A percentile compares a stretch with the other conserved stretches of the same genome.
These are phyloP conservation scores for Drymonia ruficornis DNA, from an alignment of 2,888 invertebrate species.

Conservation along the genomic window DNA sequence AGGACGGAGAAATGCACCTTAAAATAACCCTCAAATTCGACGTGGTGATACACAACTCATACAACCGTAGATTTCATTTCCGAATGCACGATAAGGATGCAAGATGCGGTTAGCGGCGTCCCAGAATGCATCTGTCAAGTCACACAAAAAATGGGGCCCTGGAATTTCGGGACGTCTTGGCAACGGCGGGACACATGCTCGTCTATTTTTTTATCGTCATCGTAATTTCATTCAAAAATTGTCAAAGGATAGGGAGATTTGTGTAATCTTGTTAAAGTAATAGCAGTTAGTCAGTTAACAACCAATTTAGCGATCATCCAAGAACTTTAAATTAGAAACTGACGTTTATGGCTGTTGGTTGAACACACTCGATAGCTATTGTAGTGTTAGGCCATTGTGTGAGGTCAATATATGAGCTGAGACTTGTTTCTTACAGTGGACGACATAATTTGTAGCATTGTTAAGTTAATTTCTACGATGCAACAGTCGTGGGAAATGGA, in stretches of 20 bases:
- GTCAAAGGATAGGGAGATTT: constrained; percentile 78
- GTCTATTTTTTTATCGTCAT: constrained; percentile 74
- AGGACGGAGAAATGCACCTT: constrained; percentile 73
- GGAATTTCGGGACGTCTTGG: constrained; percentile 81
- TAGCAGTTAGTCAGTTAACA: constrained; percentile 64
- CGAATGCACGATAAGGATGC: constrained; percentile 75
- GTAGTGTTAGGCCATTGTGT: constrained; percentile 25
- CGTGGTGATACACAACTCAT: constrained; percentile 59
- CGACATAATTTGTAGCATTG: constrained; percentile 24
- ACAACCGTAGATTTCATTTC: constrained; percentile 70
- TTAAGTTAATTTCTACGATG: constrained; percentile 3
- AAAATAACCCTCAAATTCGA: constrained; percentile 78
- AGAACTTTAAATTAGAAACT: constrained; percentile 45
- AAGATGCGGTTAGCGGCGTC: constrained; percentile 81
- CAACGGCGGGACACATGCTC: constrained; percentile 73
- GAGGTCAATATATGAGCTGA: constrained; percentile 30
- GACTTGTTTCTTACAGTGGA: constrained; percentile 11
- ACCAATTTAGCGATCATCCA: constrained; percentile 66
- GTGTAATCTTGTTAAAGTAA: constrained; percentile 82
- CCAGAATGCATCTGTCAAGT: constrained; percentile 83
- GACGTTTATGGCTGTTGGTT: constrained; percentile 52
- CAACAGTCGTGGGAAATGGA: constrained; percentile 46
- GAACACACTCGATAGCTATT: neutral
- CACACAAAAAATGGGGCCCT: constrained; percentile 74
- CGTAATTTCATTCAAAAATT: constrained; percentile 82